Conservation (phyloP, 2,888 invertebrate species). For the Thereva unica region DNA sequence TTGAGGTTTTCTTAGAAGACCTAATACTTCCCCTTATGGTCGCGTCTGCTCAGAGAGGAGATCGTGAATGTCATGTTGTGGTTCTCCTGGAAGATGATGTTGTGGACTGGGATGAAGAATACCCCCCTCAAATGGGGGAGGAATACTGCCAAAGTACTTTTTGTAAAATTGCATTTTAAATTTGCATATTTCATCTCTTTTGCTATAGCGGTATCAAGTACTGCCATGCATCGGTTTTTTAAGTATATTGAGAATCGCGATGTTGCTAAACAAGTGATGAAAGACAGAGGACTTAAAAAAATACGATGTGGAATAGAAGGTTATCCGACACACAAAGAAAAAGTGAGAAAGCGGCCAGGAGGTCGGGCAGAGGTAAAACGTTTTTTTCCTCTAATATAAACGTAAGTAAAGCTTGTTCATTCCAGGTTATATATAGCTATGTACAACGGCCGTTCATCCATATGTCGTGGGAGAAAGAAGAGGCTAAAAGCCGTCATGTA, state of each 20-base stretch:
- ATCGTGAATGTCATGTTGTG: constrained; percentile 97
- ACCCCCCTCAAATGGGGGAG: constrained; percentile 99
- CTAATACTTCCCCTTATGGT: constrained; percentile 97
- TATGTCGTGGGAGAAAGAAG: constrained; percentile 95
- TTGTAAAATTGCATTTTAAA: background rate
- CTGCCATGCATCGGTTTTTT: constrained; percentile 96
- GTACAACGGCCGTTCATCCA: constrained; percentile 99
- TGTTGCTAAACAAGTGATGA: constrained; percentile 98
- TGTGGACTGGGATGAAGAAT: constrained; percentile 98
- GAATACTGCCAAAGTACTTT: constrained; percentile 91
- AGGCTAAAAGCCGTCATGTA: constrained; percentile 97
- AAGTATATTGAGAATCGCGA: constrained; percentile 99
- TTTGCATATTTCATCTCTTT: background rate
- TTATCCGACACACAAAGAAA: constrained; percentile 99
- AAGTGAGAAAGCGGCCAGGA: constrained; percentile 92
- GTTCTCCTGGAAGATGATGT: constrained; percentile 94
- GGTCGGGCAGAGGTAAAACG: constrained; percentile 87
- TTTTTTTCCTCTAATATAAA: background rate
- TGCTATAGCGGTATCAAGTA: constrained; percentile 81
- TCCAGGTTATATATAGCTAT: constrained; percentile 87
- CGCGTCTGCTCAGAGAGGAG: constrained; percentile 88
- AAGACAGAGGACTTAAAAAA: constrained; percentile 97
- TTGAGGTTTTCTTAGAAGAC: constrained; percentile 93
- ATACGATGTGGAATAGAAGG: constrained; percentile 98
- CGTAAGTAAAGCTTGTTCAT: constrained; percentile 3